Percentiles rank a stretch among this genome's conserved stretches.
Evolutionary conservation across 1,140 invertebrate genomes (phyloP).

Genomic region (Camponotus floridanus): DNA sequence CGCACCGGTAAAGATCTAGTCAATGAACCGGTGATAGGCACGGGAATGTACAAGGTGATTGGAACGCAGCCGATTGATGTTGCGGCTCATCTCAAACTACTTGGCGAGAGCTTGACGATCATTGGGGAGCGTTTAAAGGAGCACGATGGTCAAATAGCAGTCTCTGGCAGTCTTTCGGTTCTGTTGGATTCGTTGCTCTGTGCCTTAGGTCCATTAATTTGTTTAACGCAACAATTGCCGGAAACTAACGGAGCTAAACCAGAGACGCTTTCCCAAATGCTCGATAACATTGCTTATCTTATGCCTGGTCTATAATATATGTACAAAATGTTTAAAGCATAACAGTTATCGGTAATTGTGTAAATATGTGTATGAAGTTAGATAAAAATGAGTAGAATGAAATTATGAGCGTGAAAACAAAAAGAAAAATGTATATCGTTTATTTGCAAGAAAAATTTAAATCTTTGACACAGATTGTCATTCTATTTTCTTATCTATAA

Average conservation of each 20-base stretch:
- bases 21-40: slow-evolving; percentile 80
- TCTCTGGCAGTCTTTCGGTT: slow-evolving; percentile 97
- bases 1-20: slow-evolving; percentile 79
- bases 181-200: slow-evolving; percentile 97
- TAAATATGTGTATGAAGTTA: slow-evolving; percentile 66
- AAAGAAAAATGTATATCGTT: slow-evolving; percentile 23
- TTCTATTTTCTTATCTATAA: slow-evolving; percentile 64
- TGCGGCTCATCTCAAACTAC: slow-evolving; percentile 96
- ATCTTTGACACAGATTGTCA: slow-evolving; percentile 15
- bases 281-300: slow-evolving; percentile 98
- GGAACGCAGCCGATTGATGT: slow-evolving; percentile 95
- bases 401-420: slow-evolving; percentile 30
- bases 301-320: slow-evolving; percentile 95
- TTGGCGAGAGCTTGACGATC: slow-evolving; percentile 97
- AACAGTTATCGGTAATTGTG: slow-evolving; percentile 39
- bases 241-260: slow-evolving; percentile 91
- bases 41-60: slow-evolving; percentile 89
- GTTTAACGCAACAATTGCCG: slow-evolving; percentile 94
- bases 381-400: background rate
- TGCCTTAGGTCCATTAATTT: slow-evolving; percentile 95
- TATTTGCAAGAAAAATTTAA: slow-evolving; percentile 34
- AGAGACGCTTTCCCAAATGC: slow-evolving; percentile 90
- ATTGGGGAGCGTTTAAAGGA: slow-evolving; percentile 97
- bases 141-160: slow-evolving; percentile 97
- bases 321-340: slow-evolving; percentile 27